Evolutionary conservation across 2,888 invertebrate genomes (phyloP).

Genomic region (Lasioglossum zephyrum): DNA sequence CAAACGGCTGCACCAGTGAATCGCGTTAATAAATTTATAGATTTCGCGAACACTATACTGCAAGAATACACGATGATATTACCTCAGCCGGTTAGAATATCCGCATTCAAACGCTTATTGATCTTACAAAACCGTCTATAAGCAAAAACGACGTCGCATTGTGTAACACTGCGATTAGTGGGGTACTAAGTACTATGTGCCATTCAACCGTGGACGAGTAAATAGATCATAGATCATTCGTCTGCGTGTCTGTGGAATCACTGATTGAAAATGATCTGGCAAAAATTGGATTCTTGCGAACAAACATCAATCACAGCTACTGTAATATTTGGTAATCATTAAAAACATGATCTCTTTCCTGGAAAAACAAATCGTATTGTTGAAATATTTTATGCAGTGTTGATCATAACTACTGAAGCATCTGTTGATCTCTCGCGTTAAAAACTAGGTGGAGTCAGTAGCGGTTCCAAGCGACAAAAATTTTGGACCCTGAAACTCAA

Average conservation of each 20-base stretch:
- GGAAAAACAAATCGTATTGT: background rate
- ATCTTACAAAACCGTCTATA: background rate
- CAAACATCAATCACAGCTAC: background rate
- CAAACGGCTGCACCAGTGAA: background rate
- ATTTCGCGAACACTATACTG: background rate
- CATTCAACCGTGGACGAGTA: constrained; percentile 1
- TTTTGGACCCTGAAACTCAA: too few species aligned
- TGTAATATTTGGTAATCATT: background rate
- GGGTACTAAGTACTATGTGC: background rate
- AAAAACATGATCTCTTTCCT: background rate
- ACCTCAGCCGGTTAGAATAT: background rate
- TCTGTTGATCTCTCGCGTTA: too few species aligned
- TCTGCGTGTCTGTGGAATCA: background rate
- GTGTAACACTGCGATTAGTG: background rate
- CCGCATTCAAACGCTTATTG: background rate
- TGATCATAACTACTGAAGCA: background rate
- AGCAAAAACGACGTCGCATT: constrained; percentile 1
- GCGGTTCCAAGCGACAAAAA: too few species aligned
- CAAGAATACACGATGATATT: background rate
- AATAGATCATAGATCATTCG: background rate
- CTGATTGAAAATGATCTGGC: background rate
- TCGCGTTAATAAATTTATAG: background rate
- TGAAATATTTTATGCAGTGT: background rate
- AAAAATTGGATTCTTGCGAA: background rate
- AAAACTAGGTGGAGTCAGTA: too few species aligned